Conservation (phyloP, 2,113 vertebrate species). For the Emydocephalus ijimae region DNA sequence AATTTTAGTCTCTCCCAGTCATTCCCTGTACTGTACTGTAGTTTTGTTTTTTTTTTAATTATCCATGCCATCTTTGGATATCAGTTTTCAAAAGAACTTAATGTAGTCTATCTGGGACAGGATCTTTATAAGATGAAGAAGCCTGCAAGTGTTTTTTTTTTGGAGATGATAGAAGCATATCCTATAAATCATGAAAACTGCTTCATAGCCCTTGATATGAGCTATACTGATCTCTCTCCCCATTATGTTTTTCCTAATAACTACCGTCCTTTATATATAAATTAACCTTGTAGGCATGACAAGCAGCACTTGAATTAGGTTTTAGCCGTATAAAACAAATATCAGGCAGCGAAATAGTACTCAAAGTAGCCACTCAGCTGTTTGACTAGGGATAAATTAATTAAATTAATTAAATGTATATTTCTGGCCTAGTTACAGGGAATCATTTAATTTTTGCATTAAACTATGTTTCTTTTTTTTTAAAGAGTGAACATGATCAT, state of each 20-base stretch:
- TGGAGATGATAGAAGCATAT: neutral
- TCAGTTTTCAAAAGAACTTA: neutral
- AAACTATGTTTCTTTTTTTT: neutral
- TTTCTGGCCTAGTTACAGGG: neutral
- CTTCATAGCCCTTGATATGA: neutral
- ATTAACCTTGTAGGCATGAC: neutral
- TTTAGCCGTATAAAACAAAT: neutral
- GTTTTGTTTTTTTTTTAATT: too few relatives aligned
- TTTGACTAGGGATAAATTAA: neutral
- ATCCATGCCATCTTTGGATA: neutral
- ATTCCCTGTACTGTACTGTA: neutral
- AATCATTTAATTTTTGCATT: neutral
- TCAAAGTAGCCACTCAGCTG: neutral
- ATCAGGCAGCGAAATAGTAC: neutral
- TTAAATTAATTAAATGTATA: neutral
- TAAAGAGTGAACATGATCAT: neutral
- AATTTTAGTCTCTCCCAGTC: neutral
- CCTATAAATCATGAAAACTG: constrained; percentile 1
- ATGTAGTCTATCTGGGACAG: neutral
- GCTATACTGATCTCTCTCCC: neutral
- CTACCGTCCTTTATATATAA: neutral
- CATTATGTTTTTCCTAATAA: neutral
- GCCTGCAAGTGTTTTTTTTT: neutral
- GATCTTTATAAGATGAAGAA: neutral
- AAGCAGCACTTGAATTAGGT: neutral